Evolutionary conservation across 2,888 invertebrate species (phyloP).

Genomic region (Drosophila ustulata): DNA sequence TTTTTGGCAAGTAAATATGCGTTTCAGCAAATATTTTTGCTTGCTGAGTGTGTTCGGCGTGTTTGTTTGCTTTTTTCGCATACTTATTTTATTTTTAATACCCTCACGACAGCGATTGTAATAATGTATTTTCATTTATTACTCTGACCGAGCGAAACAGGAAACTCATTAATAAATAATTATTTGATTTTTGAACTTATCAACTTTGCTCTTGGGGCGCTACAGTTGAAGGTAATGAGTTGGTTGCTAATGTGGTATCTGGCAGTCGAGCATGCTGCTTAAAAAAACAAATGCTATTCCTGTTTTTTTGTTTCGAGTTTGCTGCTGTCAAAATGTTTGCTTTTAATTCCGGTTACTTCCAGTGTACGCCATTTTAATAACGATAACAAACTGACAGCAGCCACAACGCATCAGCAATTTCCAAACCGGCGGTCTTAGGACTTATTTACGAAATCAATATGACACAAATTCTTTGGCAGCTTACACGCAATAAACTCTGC

Average conservation of each 20-base stretch:
- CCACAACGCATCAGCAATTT: constrained; percentile 18
- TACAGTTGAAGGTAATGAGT: not conserved
- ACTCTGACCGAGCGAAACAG: not conserved
- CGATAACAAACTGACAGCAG: constrained; percentile 44
- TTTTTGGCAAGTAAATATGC: constrained; percentile 72
- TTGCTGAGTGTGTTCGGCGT: constrained; percentile 53
- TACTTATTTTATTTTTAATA: constrained; percentile 25
- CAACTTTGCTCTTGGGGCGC: not conserved
- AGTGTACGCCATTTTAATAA: constrained; percentile 55
- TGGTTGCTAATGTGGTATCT: constrained; percentile 8
- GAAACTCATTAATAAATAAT: not conserved
- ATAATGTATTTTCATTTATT: constrained; percentile 8
- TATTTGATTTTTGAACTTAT: not conserved
- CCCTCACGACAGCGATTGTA: constrained; percentile 6
- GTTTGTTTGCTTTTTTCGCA: constrained; percentile 33
- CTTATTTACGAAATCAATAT: constrained; percentile 22
- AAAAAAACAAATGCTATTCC: not conserved
- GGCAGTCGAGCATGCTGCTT: not conserved
- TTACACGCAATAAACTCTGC: constrained; percentile 4
- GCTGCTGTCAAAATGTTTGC: constrained; percentile 65
- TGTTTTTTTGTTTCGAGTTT: constrained; percentile 25
- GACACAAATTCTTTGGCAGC: constrained; percentile 13
- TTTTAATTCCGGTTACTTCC: constrained; percentile 72
- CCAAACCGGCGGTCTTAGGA: constrained; percentile 17
- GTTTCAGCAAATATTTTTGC: constrained; percentile 78